A percentile compares a stretch with the other conserved stretches of the same genome.
Evolutionary conservation across 2,797 vertebrate genomes (phyloP).

Genomic region (Xenentodon cancila): DNA sequence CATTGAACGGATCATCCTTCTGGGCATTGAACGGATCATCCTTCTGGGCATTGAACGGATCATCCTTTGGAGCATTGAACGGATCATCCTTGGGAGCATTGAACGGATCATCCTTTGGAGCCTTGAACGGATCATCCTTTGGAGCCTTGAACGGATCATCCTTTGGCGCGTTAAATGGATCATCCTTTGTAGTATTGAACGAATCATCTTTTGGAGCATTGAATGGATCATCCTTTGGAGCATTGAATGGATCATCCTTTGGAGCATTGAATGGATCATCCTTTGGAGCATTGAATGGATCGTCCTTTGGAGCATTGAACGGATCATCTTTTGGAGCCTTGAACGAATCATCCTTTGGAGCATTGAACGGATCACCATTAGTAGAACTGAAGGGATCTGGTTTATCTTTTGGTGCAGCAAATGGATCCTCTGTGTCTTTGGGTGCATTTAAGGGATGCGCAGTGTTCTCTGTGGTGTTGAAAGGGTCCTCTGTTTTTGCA

Average conservation of each 20-base stretch:
- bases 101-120: slow-evolving; percentile 33
- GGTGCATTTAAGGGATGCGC: no score
- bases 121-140: slow-evolving; percentile 32
- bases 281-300: slow-evolving; percentile 44
- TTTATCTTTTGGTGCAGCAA: slow-evolving; percentile 40
- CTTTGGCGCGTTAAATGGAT: slow-evolving; percentile 34
- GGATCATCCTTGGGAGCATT: slow-evolving; percentile 40
- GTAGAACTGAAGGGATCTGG: slow-evolving; percentile 32
- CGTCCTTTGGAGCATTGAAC: slow-evolving; percentile 40
- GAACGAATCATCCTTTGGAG: slow-evolving; percentile 46
- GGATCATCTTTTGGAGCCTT: slow-evolving; percentile 39
- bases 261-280: slow-evolving; percentile 45
- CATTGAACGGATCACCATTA: background rate
- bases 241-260: slow-evolving; percentile 37
- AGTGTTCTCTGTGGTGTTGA: no score
- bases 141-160: slow-evolving; percentile 37
- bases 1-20: slow-evolving; percentile 38
- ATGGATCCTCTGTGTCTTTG: slow-evolving; percentile 37
- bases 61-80: slow-evolving; percentile 15
- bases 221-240: slow-evolving; percentile 32
- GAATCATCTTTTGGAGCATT: slow-evolving; percentile 31
- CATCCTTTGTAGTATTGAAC: background rate
- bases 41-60: slow-evolving; percentile 17
- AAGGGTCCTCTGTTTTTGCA: no score
- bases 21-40: slow-evolving; percentile 27